Conservation (phyloP, 2,113 vertebrate genomes). For the Lota lota region DNA sequence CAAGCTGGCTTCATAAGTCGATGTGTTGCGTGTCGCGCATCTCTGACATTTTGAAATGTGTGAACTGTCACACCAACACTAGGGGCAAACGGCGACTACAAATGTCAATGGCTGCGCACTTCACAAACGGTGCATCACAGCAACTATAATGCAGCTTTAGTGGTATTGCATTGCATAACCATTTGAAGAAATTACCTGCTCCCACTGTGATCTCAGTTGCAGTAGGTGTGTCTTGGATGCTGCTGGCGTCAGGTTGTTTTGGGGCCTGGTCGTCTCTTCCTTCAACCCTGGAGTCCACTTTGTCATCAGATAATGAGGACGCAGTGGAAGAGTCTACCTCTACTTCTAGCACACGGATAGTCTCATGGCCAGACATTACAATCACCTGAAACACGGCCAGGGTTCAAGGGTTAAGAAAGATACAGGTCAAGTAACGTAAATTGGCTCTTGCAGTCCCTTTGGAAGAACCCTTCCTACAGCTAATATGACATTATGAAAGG, state of each 20-base stretch:
- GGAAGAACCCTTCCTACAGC: not conserved
- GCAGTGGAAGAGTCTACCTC: slow-evolving; percentile 82
- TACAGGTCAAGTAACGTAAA: too few species aligned
- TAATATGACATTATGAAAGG: not conserved
- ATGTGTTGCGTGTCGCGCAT: too few species aligned
- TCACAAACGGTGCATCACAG: too few species aligned
- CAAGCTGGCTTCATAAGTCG: too few species aligned
- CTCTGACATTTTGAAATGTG: too few species aligned
- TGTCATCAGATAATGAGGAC: slow-evolving; percentile 66
- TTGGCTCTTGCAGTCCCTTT: too few species aligned
- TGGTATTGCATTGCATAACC: not conserved
- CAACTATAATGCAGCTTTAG: too few species aligned
- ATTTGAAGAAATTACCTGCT: slow-evolving; percentile 46
- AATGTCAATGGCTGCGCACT: too few species aligned
- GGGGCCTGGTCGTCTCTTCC: slow-evolving; percentile 29
- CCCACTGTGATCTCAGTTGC: slow-evolving; percentile 36
- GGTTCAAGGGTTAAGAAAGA: not conserved
- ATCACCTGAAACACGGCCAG: slow-evolving; percentile 79
- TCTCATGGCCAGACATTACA: slow-evolving; percentile 95
- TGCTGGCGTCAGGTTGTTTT: slow-evolving; percentile 38
- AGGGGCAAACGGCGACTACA: too few species aligned
- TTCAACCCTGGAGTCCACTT: slow-evolving; percentile 50
- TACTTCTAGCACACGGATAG: slow-evolving; percentile 90
- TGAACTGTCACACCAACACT: too few species aligned
- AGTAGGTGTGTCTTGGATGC: slow-evolving; percentile 32